Evolutionary conservation across 2,888 invertebrate species (phyloP), one percentile per base, ranked within the genome.

Genomic region (Platycnemis pennipes): DNA sequence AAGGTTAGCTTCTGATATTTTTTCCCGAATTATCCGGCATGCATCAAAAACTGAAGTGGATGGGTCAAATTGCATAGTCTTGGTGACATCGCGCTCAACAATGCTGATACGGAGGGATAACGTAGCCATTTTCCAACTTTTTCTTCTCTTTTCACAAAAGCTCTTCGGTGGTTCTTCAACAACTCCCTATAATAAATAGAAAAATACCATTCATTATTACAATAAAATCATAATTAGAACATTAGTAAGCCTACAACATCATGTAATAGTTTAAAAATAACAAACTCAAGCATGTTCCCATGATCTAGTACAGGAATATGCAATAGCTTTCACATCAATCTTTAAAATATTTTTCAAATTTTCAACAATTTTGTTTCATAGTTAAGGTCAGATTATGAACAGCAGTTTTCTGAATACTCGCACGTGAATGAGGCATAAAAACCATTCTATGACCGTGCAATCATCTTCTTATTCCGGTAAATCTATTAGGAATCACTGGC

Each of bases 51-150:
- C 98, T 95, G 99, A 98, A 95, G 98, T 99, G 96, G 98, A 98
- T 77, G 99, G 99, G 96, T 99, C 99, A 97, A 99, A 99, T 97
- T 99, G 99, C 97, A 99, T 99, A 95, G 99, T 99, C 97, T 99
- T 99, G 96, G 99, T 99, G 96, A 99, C 98, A 96, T 98, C 98
- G 95, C 98, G 98, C 96, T 98, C 98, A 96, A 98, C 98, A 96
- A 99, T 98, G 96, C 98, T 98, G 96, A 99, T 98, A 96, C 98
- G 98, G 95, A 99, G 97, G 95, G 99, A 98, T 95, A 99, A 97
- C 94, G 97, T 97, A 95, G 98, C 97, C 98, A 98, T 98, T n/a
- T 91, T 91, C 63, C 56, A 42, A n/a, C 91, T 91, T 91, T 63
- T 91, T 44, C 91, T 42, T 91, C 63, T 63, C 44, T 44, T 91